Conservation (phyloP, 2,888 invertebrate genomes). For the Pristionchus exspectatus region DNA sequence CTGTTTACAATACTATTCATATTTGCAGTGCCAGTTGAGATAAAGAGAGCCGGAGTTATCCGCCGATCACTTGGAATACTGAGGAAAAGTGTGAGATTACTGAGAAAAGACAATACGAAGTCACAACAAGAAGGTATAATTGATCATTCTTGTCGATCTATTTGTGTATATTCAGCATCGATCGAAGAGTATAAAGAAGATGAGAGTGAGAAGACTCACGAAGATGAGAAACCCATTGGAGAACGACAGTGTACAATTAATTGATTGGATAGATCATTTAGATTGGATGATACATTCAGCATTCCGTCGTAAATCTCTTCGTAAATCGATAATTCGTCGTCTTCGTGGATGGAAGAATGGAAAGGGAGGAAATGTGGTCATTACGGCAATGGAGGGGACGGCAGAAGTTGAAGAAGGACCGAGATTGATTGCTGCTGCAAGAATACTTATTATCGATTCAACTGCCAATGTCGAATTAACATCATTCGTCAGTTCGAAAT, state of each 20-base stretch:
- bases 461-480: constrained; percentile 38
- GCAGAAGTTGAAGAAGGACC: not conserved
- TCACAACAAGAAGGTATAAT: constrained; percentile 23
- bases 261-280: not conserved
- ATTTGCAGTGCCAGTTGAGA: constrained; percentile 4
- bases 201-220: not conserved
- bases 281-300: not conserved
- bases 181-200: constrained; percentile 52
- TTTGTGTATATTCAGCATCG: constrained; percentile 2
- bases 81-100: constrained; percentile 47
- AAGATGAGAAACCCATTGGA: not conserved
- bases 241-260: constrained; percentile 15
- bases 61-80: constrained; percentile 35
- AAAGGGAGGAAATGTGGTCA: not conserved
- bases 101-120: not conserved
- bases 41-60: constrained; percentile 26
- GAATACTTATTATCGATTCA: constrained; percentile 47
- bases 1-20: not conserved
- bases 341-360: constrained; percentile 39
- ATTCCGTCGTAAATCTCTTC: constrained; percentile 26
- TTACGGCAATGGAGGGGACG: not conserved
- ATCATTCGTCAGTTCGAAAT: not conserved
- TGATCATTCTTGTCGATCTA: not conserved
- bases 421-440: not conserved
- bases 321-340: constrained; percentile 50